A percentile compares a stretch with the other conserved stretches of the same genome.
Evolutionary conservation across 2,888 invertebrate genomes (phyloP).

Genomic region (Cryptocephalus moraei): DNA sequence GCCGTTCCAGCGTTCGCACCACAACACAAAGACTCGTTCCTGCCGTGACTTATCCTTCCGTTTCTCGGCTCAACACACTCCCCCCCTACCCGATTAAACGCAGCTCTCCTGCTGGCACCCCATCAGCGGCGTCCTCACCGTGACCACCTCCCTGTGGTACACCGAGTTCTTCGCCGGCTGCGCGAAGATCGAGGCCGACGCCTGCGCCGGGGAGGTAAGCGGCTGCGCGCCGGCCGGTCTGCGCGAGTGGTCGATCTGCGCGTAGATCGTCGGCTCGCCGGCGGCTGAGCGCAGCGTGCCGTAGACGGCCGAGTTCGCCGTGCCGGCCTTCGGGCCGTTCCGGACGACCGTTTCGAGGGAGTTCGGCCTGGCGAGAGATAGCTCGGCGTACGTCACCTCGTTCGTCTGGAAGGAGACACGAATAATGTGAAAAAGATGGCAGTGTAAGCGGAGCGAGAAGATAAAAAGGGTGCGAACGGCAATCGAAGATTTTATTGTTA

Average conservation of each 20-base stretch:
- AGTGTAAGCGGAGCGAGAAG: no score
- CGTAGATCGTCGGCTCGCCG: conserved; percentile 62
- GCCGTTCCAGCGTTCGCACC: no score
- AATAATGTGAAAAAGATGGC: no score
- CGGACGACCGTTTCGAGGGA: conserved; percentile 36
- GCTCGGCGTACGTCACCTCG: conserved; percentile 53
- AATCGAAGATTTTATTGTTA: background rate
- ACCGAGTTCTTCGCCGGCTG: conserved; percentile 33
- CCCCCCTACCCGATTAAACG: conserved; percentile 40
- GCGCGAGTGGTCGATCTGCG: conserved; percentile 61
- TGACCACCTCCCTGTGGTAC: conserved; percentile 55
- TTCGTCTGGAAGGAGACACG: conserved; percentile 24
- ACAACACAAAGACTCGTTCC: no score
- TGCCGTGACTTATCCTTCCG: no score
- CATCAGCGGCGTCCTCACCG: conserved; percentile 60
- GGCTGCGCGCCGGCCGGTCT: conserved; percentile 34
- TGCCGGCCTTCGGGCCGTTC: conserved; percentile 27
- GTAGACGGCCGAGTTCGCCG: conserved; percentile 22
- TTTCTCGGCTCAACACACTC: no score
- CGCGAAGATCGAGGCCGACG: conserved; percentile 30
- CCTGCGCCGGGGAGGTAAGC: conserved; percentile 36
- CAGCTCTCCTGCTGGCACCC: conserved; percentile 60
- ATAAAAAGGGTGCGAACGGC: no score
- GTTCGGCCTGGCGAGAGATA: conserved; percentile 45
- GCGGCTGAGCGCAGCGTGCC: conserved; percentile 30